Base-by-base conservation (phyloP, 64 coral and sea anemone genomes). In the Montipora sp. region DNA sequence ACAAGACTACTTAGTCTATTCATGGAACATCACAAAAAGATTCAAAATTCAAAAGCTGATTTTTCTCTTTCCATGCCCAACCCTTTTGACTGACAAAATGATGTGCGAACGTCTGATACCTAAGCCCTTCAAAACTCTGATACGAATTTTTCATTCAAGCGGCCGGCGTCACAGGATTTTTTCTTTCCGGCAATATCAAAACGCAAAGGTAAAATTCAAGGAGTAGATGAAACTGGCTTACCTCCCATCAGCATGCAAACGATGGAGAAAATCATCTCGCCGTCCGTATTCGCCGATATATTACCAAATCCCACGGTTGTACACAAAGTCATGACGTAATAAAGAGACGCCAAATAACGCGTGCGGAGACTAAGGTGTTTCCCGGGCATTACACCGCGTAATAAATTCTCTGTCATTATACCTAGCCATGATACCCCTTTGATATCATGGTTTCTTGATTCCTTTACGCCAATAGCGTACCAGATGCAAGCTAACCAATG, bases 401-500 rank as follows among this genome's bases (percentile, higher is more conserved):
- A 57, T 0, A 53, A 48, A 10, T 78, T 19, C 11, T 88, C 15
- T 6, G 71, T 77, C 14, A 96, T 45, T 16, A 90, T 73, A 79
- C 71, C 91, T 18, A 99, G 90, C 98, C 98, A 99, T 11, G 94
- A 99, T 9, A 88, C 24, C 1, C 18, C 57, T 55, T 55, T 10
- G 51, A 55, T 5, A 7, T 74, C 20, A 21, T 73, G 2, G 21
- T 74, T 60, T 12, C n/a, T 27, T 14, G 22, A 48, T 73, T 99
- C 98, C 16, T 89, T 23, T 27, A 76, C 67, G 9, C 98, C 98
- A 79, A 99, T 94, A 22, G 84, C 77, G 11, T 99, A 96, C 98
- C 98, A 99, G 15, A 94, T 95, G 83, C 98, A 99, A 36, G 98
- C 94, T 72, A 99, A 53, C 98, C 98, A 99, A 99, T 99, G 98